A percentile compares a stretch with the other conserved stretches of the same genome.
Evolutionary conservation across 2,113 vertebrate genomes (phyloP).

Genomic region (Rhodinocichla rosea): DNA sequence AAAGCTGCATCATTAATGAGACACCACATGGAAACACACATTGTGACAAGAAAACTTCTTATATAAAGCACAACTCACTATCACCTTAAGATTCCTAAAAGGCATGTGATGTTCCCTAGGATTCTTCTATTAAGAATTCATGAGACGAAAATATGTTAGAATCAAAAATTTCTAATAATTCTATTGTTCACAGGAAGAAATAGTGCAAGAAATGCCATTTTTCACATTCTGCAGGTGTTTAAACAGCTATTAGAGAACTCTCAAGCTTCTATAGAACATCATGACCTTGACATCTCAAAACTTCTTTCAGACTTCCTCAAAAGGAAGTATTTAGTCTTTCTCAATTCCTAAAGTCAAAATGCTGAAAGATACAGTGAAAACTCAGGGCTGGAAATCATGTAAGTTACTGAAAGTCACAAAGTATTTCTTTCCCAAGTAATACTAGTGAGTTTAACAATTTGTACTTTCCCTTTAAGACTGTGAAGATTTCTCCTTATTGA

Average conservation of each 20-base stretch:
- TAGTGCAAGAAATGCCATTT: not conserved
- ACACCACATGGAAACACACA: not conserved
- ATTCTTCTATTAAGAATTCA: not conserved
- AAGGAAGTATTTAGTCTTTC: not conserved
- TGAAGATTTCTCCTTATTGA: not conserved
- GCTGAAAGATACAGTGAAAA: not conserved
- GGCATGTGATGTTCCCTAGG: not conserved
- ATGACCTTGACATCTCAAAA: not conserved
- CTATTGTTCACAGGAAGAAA: not conserved
- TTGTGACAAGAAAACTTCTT: not conserved
- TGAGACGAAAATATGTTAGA: not conserved
- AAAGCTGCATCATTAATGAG: not conserved
- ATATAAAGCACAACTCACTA: not conserved
- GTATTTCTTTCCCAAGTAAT: not conserved
- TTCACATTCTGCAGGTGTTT: not conserved
- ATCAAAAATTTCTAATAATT: not conserved
- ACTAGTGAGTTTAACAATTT: not conserved
- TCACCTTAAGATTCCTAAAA: not conserved
- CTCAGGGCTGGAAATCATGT: not conserved
- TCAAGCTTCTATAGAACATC: not conserved
- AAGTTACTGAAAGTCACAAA: not conserved
- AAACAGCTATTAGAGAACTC: not conserved
- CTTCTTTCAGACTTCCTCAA: not conserved
- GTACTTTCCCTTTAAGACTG: not conserved
- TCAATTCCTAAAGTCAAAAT: not conserved